phyloP scores from a whole-genome alignment of 2,113 vertebrate species.

The Bos javanicus region DNA sequence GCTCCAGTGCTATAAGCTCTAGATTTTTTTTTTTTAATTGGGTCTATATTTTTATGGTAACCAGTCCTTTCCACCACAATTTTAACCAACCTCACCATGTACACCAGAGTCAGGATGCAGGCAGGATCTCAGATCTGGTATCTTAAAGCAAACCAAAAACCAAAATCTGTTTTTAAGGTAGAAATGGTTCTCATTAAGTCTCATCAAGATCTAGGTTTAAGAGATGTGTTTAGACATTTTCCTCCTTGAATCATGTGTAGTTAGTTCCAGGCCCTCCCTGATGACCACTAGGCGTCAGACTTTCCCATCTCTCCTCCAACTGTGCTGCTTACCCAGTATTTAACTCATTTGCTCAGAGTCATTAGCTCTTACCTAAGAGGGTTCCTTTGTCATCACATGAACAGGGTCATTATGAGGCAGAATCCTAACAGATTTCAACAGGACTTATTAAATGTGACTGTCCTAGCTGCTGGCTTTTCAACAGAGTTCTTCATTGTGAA shows the following conservation, averaged over 20 bases:
- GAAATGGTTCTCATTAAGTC: neutral
- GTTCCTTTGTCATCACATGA: neutral
- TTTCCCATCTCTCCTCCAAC: slow-evolving; percentile 50
- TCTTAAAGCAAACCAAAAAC: neutral
- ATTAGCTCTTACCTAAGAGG: slow-evolving; percentile 7
- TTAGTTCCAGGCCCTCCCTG: neutral
- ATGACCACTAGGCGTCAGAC: slow-evolving; percentile 73
- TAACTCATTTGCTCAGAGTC: slow-evolving; percentile 42
- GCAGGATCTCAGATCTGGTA: neutral
- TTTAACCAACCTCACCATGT: neutral
- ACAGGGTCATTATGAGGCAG: slow-evolving; percentile 16
- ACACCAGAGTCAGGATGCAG: neutral
- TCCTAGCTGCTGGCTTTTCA: slow-evolving; percentile 1
- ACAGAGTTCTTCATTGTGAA: neutral
- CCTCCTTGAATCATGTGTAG: neutral
- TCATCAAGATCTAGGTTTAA: neutral
- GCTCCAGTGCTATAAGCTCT: neutral
- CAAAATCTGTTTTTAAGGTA: neutral
- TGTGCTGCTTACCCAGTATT: neutral
- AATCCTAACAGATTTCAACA: slow-evolving; percentile 19
- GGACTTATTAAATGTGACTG: neutral
- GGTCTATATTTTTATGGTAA: neutral
- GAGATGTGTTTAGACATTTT: neutral
- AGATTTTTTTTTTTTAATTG: neutral
- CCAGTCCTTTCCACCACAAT: neutral